These are phyloP conservation scores for Prochilodus magdalenae DNA, from an alignment of 2,113 vertebrate species.

Conservation along the genomic window DNA sequence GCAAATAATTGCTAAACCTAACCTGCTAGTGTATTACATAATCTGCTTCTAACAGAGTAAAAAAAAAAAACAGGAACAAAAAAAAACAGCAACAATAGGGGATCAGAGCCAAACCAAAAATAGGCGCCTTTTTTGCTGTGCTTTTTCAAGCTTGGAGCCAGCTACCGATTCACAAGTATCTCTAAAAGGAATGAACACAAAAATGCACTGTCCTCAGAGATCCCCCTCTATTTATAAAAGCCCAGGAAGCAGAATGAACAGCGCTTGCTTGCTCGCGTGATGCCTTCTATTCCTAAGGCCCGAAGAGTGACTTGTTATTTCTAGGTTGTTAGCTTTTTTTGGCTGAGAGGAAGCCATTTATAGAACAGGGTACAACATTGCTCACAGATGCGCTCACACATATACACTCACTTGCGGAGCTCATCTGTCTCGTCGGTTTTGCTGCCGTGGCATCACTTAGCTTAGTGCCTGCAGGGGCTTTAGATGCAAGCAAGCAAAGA, in stretches of 20 bases:
- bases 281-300: constrained; percentile 70
- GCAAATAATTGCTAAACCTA: neutral
- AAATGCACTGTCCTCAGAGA: constrained; percentile 63
- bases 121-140: constrained; percentile 9
- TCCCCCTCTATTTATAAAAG: constrained; percentile 70
- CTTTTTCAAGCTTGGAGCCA: constrained; percentile 9
- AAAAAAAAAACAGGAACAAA: too few species aligned
- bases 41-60: constrained; percentile 47
- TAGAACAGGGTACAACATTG: constrained; percentile 57
- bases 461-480: constrained; percentile 9
- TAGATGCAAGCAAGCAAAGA: constrained; percentile 6
- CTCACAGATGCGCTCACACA: constrained; percentile 24
- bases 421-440: constrained; percentile 58
- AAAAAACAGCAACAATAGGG: constrained; percentile 42
- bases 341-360: constrained; percentile 65
- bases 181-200: constrained; percentile 48
- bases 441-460: constrained; percentile 38
- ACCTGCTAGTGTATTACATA: constrained; percentile 62
- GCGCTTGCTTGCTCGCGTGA: constrained; percentile 63
- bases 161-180: constrained; percentile 62
- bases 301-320: constrained; percentile 69
- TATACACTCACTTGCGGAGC: constrained; percentile 42
- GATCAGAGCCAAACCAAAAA: constrained; percentile 52
- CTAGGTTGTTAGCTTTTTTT: constrained; percentile 67
- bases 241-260: constrained; percentile 54